Conservation (phyloP, 2,113 vertebrate species). For the Apeltes quadracus region DNA sequence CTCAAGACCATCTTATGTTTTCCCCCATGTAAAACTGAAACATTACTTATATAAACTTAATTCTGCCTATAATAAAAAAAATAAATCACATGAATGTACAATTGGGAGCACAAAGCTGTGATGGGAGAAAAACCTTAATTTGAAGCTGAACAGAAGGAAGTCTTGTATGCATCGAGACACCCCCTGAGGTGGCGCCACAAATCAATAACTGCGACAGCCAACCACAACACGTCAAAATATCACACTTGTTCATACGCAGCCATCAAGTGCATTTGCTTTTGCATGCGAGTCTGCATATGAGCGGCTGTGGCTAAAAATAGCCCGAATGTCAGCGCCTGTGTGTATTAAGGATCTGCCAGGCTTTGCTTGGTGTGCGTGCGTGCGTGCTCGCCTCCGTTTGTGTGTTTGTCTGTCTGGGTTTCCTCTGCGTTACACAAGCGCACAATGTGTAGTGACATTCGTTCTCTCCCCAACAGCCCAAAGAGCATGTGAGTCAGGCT, state of each 20-base stretch:
- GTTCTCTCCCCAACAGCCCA: conserved; percentile 60
- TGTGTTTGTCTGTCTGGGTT: no score
- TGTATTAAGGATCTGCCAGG: conserved; percentile 35
- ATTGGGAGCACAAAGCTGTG: no score
- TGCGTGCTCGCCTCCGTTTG: conserved; percentile 17
- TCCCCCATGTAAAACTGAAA: no score
- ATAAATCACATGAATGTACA: no score
- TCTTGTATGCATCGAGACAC: background rate
- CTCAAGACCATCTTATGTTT: no score
- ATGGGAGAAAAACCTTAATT: no score
- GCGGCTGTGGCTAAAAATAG: conserved; percentile 52
- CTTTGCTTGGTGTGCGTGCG: conserved; percentile 17
- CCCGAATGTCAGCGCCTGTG: conserved; percentile 16
- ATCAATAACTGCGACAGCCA: conserved; percentile 25
- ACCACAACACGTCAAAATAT: conserved; percentile 42
- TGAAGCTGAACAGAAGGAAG: background rate
- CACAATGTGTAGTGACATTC: conserved; percentile 77
- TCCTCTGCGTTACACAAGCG: no score
- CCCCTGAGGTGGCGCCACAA: background rate
- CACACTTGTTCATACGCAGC: conserved; percentile 11
- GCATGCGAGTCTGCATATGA: conserved; percentile 25
- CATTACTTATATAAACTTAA: no score
- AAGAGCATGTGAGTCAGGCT: conserved; percentile 70
- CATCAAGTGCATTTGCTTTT: conserved; percentile 42
- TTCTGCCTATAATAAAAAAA: background rate